These are phyloP conservation scores for Venusia cambrica DNA, from an alignment of 2,888 invertebrate genomes.

Conservation along the genomic window DNA sequence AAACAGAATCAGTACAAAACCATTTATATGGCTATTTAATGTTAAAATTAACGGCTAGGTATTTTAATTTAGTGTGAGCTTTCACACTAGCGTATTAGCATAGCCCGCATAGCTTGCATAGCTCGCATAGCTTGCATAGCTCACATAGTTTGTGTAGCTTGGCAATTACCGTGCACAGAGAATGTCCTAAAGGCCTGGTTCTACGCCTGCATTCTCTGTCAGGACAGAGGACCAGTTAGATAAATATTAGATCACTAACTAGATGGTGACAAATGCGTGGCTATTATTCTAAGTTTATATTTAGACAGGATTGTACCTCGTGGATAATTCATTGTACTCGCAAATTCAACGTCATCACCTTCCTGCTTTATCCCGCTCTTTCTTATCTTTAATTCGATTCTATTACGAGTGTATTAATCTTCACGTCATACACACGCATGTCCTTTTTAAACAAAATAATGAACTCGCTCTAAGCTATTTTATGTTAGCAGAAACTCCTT, in stretches of 20 bases:
- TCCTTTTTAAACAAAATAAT: too few relatives aligned
- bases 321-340: too few relatives aligned
- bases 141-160: constrained; percentile 9
- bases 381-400: too few relatives aligned
- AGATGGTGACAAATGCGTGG: neutral
- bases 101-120: neutral
- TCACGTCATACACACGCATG: too few relatives aligned
- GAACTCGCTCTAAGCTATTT: too few relatives aligned
- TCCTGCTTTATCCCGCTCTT: too few relatives aligned
- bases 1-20: constrained; percentile 3
- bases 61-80: constrained; percentile 18
- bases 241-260: constrained; percentile 9
- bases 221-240: constrained; percentile 6
- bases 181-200: constrained; percentile 9
- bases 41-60: constrained; percentile 3
- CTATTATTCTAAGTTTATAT: neutral
- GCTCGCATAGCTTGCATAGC: constrained; percentile 7
- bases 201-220: constrained; percentile 5
- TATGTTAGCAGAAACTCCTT: too few relatives aligned
- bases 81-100: constrained; percentile 7
- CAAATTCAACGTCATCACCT: too few relatives aligned
- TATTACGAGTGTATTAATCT: too few relatives aligned
- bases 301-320: too few relatives aligned
- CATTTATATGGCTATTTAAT: constrained; percentile 14
- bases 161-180: constrained; percentile 15